A percentile compares a stretch with the other conserved stretches of the same genome.
These are phyloP conservation scores for Halcyon badia DNA, from an alignment of 2,797 vertebrate genomes.

Conservation along the genomic window DNA sequence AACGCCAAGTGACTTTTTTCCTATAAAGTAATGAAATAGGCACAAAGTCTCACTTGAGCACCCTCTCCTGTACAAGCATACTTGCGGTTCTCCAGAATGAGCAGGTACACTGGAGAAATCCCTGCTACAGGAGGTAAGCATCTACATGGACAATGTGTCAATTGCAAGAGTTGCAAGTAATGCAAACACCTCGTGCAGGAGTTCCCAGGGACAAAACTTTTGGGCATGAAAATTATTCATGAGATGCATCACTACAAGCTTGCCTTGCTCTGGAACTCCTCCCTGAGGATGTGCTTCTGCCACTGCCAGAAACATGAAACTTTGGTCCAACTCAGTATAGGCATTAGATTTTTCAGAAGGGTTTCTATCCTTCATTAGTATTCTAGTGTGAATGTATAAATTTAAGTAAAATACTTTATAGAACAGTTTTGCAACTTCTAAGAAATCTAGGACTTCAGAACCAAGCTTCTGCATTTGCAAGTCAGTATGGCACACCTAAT, in stretches of 20 bases:
- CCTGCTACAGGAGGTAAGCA: not conserved
- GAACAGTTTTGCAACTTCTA: not conserved
- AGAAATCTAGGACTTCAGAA: not conserved
- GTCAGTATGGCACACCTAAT: not conserved
- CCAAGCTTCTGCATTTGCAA: not conserved
- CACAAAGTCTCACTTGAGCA: not conserved
- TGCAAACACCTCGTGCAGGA: not conserved
- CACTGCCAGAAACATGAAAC: rapidly evolving
- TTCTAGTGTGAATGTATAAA: not conserved
- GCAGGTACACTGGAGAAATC: not conserved
- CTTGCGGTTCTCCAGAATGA: not conserved
- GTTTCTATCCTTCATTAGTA: not conserved
- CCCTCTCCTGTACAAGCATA: not conserved
- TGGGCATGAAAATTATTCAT: not conserved
- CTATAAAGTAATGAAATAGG: not conserved
- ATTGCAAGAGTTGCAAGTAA: not conserved
- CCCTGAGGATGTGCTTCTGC: rapidly evolving
- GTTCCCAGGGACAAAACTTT: not conserved
- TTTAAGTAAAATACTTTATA: not conserved
- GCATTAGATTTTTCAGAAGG: not conserved
- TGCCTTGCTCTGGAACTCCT: not conserved
- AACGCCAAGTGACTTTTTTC: not conserved
- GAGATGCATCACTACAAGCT: not conserved
- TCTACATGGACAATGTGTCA: not conserved
- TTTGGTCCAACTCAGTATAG: not conserved